A percentile compares a stretch with the other conserved stretches of the same genome.
Conservation (phyloP, 2,888 invertebrate genomes). For the Xestia sexstrigata region DNA sequence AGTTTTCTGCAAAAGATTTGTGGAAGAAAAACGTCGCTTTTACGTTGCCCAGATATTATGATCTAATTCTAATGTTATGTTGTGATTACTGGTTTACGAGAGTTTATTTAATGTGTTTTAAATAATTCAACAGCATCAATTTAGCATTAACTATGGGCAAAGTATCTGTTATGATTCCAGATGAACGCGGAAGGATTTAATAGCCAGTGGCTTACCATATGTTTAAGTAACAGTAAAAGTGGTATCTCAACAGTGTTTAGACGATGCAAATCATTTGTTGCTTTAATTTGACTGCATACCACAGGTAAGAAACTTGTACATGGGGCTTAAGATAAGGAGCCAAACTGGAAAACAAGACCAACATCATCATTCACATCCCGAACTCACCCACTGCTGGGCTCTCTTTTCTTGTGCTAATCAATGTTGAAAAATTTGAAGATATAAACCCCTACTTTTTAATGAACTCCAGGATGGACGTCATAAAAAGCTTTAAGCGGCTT, state of each 20-base stretch:
- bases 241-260: background rate
- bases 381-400: no score
- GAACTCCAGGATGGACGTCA: background rate
- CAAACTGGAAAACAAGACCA: background rate
- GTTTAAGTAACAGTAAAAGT: background rate
- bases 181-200: background rate
- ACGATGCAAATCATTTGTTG: background rate
- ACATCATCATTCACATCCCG: no score
- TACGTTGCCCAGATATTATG: background rate
- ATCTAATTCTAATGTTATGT: background rate
- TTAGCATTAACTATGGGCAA: background rate
- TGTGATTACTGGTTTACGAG: background rate
- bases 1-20: constrained; percentile 14
- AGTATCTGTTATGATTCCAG: background rate
- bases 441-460: background rate
- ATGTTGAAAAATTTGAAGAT: background rate
- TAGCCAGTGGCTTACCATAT: background rate
- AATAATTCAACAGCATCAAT: background rate
- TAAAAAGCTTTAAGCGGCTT: background rate
- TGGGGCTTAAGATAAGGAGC: background rate
- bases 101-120: background rate
- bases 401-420: no score
- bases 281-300: background rate
- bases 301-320: background rate
- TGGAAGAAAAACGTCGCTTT: background rate